A percentile compares a stretch with the other conserved stretches of the same genome.
Conservation (phyloP, 2,797 vertebrate species). For the Streptopelia turtur region DNA sequence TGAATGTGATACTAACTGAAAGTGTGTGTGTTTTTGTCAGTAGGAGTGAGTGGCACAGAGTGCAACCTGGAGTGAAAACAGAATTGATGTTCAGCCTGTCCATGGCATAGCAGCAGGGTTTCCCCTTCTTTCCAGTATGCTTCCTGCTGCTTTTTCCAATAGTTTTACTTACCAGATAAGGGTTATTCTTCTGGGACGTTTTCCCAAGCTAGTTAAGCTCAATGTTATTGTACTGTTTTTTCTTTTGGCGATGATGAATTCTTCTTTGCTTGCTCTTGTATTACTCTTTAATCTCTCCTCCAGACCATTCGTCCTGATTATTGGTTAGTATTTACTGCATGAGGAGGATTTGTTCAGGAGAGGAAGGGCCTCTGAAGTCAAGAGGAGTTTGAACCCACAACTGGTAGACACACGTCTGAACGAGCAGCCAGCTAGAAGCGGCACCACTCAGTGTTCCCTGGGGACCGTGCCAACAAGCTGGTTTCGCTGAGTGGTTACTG, state of each 20-base stretch:
- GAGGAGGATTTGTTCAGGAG: not conserved
- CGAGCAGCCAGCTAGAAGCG: not conserved
- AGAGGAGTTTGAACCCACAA: not conserved
- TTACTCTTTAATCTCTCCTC: not conserved
- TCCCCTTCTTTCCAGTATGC: not conserved
- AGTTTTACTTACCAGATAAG: not conserved
- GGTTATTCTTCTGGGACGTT: not conserved
- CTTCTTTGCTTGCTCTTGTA: not conserved
- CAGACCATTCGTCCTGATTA: not conserved
- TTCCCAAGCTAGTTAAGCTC: not conserved
- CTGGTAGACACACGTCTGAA: not conserved
- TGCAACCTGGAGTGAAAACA: not conserved
- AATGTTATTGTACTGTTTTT: not conserved
- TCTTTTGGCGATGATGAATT: not conserved
- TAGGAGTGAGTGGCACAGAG: not conserved
- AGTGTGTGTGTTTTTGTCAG: not conserved
- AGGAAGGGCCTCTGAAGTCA: not conserved
- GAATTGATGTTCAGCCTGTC: not conserved
- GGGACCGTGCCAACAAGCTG: not conserved
- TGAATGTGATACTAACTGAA: not conserved
- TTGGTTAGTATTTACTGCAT: not conserved
- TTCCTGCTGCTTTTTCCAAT: constrained; percentile 6
- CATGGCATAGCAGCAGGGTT: not conserved
- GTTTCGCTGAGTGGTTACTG: not conserved
- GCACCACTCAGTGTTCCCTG: not conserved